Conservation (phyloP, 2,797 vertebrate species). For the Gallinago solitaria region DNA sequence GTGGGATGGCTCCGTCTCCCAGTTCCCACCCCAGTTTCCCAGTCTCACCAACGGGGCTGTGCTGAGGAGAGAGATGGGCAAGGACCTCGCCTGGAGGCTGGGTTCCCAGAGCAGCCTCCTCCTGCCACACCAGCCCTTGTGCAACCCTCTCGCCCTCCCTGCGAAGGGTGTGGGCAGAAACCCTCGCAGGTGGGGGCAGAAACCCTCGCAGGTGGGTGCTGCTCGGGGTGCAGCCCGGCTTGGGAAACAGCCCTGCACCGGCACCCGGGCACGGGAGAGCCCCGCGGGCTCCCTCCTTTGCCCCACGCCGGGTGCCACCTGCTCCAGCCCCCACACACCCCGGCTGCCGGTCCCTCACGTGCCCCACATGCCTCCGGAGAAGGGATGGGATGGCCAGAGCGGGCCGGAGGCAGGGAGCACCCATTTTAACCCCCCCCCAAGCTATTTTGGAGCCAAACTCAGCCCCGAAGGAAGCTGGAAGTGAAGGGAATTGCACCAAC, state of each 20-base stretch:
- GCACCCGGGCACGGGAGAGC: fast-evolving
- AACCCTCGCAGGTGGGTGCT: background rate
- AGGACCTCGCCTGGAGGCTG: background rate
- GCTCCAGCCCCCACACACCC: background rate
- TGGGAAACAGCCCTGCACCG: background rate
- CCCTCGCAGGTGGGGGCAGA: background rate
- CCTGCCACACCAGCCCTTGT: background rate
- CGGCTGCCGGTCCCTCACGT: fast-evolving
- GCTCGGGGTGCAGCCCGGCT: background rate
- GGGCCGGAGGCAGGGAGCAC: background rate
- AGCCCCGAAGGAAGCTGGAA: background rate
- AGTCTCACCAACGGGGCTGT: background rate
- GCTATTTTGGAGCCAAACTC: background rate
- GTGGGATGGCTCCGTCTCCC: background rate
- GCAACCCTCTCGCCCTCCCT: background rate
- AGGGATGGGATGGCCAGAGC: fast-evolving
- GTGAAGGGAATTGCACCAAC: background rate
- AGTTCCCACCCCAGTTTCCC: background rate
- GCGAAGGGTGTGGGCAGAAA: background rate
- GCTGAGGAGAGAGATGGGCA: background rate
- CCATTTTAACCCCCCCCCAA: background rate
- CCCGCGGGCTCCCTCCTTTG: background rate
- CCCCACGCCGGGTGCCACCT: fast-evolving
- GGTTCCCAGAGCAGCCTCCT: slow-evolving; percentile 25
- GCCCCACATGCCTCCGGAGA: fast-evolving